phyloP scores from a whole-genome alignment of 2,888 invertebrate genomes.

The Chelonus formosanus region DNA sequence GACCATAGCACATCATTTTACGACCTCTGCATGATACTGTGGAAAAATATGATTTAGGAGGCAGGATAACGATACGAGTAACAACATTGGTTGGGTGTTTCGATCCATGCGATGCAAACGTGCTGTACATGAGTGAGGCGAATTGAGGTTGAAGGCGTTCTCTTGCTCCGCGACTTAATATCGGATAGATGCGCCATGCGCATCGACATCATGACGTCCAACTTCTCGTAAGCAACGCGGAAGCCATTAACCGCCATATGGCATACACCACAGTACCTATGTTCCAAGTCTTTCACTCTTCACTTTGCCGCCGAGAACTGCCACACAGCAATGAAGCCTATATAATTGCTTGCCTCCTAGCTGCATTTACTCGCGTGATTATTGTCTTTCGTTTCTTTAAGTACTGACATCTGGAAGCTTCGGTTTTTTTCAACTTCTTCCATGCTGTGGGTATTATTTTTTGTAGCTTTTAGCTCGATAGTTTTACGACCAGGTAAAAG shows the following conservation, averaged over 20 bases:
- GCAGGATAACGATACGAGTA: slow-evolving; percentile 31
- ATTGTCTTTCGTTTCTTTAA: slow-evolving; percentile 2
- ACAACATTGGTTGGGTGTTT: slow-evolving; percentile 25
- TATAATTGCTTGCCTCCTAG: slow-evolving; percentile 4
- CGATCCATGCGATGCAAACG: slow-evolving; percentile 8
- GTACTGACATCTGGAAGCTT: not conserved
- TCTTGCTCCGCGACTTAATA: slow-evolving; percentile 9
- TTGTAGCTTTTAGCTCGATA: too few relatives aligned
- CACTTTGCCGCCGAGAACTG: slow-evolving; percentile 5
- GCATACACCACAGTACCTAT: slow-evolving; percentile 47
- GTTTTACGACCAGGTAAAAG: too few relatives aligned
- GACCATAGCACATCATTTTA: slow-evolving; percentile 20
- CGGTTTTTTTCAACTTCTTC: too few relatives aligned
- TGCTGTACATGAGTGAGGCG: slow-evolving; percentile 26
- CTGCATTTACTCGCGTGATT: not conserved
- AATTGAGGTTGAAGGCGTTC: slow-evolving; percentile 27
- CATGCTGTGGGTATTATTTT: too few relatives aligned
- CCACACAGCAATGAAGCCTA: not conserved
- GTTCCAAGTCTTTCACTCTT: slow-evolving; percentile 7
- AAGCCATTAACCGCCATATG: slow-evolving; percentile 63
- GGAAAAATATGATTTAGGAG: slow-evolving; percentile 34
- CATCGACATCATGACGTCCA: slow-evolving; percentile 25
- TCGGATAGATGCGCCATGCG: slow-evolving; percentile 13
- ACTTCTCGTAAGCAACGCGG: slow-evolving; percentile 50
- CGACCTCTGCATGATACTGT: slow-evolving; percentile 22